These are phyloP conservation scores for Chrysocyon brachyurus DNA, from an alignment of 2,797 vertebrate species.

Conservation along the genomic window DNA sequence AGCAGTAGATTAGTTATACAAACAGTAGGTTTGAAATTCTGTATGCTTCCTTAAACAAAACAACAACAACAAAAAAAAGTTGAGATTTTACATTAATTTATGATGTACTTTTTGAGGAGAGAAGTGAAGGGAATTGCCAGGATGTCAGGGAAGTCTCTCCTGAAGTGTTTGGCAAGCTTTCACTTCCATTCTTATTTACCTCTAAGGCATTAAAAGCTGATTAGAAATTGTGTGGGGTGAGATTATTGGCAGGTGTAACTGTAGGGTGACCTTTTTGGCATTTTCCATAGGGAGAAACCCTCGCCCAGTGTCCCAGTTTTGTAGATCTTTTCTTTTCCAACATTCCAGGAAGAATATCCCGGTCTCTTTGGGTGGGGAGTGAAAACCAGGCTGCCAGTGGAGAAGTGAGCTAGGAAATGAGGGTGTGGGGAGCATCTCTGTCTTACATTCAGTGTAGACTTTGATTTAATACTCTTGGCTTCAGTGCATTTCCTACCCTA, in stretches of 20 bases:
- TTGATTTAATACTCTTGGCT: background rate
- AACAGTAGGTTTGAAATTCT: background rate
- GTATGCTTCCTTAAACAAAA: background rate
- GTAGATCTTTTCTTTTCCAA: background rate
- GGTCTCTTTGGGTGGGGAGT: background rate
- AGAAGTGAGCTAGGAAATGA: background rate
- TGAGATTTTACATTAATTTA: background rate
- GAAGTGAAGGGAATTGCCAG: background rate
- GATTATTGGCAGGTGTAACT: background rate
- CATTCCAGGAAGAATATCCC: background rate
- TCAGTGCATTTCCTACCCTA: background rate
- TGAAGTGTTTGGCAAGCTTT: background rate
- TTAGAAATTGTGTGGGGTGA: background rate
- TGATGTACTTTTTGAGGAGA: background rate
- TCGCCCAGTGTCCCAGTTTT: background rate
- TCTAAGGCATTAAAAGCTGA: background rate
- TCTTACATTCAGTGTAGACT: background rate
- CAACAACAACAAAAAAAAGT: background rate
- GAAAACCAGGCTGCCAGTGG: background rate
- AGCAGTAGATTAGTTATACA: background rate
- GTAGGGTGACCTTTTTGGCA: background rate
- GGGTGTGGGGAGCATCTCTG: accelerated
- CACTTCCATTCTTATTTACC: background rate
- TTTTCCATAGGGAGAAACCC: background rate
- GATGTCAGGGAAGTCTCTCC: background rate